Conservation (phyloP, 1,140 invertebrate species). For the Listronotus bonariensis region DNA sequence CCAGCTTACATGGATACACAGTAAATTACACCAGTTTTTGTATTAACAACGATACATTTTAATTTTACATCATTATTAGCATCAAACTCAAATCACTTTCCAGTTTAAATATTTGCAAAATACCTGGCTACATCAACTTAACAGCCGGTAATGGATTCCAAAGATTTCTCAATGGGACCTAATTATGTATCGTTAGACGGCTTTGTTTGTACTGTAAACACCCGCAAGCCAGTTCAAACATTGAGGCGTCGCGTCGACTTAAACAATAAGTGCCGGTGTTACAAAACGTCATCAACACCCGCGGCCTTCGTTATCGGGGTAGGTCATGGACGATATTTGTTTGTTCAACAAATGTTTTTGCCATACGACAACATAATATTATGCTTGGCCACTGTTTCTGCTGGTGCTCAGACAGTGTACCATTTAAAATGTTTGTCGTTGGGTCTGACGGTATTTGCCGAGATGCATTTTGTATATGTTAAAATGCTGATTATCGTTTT, state of each 20-base stretch:
- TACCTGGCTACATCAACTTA: neutral
- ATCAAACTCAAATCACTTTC: too few relatives aligned
- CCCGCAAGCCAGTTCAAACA: slow-evolving; percentile 17
- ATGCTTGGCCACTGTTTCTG: slow-evolving; percentile 13
- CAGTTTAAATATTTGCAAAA: too few relatives aligned
- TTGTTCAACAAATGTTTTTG: slow-evolving; percentile 19
- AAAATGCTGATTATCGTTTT: too few relatives aligned
- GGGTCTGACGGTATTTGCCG: slow-evolving; percentile 4
- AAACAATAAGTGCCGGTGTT: slow-evolving; percentile 13
- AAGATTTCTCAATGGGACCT: slow-evolving; percentile 2
- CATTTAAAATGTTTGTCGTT: slow-evolving; percentile 4
- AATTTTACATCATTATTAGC: too few relatives aligned
- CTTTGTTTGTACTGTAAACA: slow-evolving; percentile 17
- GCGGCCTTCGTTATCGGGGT: slow-evolving; percentile 15
- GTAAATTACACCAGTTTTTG: too few relatives aligned
- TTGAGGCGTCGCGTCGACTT: slow-evolving; percentile 5
- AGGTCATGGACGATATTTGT: slow-evolving; percentile 18
- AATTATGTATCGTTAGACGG: slow-evolving; percentile 6
- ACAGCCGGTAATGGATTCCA: slow-evolving; percentile 9
- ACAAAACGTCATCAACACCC: slow-evolving; percentile 9
- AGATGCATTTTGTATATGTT: neutral
- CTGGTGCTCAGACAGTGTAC: neutral
- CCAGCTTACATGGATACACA: too few relatives aligned
- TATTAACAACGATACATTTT: too few relatives aligned
- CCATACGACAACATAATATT: slow-evolving; percentile 10